Conservation (phyloP, 92 coral and sea anemone species). For the Umimayanthus chanpuru region DNA sequence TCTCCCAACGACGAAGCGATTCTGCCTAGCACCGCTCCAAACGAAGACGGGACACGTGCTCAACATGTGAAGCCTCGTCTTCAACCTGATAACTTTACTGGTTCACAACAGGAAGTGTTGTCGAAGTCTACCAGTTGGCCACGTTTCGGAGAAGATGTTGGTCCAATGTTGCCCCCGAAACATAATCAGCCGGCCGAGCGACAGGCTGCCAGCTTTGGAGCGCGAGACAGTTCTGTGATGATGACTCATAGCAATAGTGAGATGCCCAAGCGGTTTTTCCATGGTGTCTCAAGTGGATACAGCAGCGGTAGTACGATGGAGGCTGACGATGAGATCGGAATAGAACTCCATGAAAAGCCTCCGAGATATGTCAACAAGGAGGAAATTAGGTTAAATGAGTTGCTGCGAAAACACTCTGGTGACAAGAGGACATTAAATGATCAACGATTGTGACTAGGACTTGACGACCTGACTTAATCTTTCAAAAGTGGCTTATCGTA, state of each 20-base stretch:
- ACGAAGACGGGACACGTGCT: not conserved
- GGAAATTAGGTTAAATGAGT: not conserved
- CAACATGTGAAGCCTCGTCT: not conserved
- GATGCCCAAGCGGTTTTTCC: not conserved
- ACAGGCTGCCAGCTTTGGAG: not conserved
- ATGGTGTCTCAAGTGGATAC: not conserved
- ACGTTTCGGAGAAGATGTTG: not conserved
- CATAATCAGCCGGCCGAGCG: not conserved
- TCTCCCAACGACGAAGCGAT: not conserved
- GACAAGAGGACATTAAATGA: not conserved
- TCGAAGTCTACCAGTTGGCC: not conserved
- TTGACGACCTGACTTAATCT: not conserved
- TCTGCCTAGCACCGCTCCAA: not conserved
- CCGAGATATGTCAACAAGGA: not conserved
- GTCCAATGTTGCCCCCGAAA: not conserved
- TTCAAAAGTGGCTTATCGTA: too few species aligned
- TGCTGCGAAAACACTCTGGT: not conserved
- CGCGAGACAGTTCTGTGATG: not conserved
- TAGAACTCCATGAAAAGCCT: not conserved
- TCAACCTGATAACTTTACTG: not conserved
- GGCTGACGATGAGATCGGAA: not conserved
- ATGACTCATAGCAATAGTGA: not conserved
- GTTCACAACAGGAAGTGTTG: not conserved
- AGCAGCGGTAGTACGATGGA: not conserved
- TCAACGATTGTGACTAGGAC: not conserved